Base-by-base conservation (phyloP, 2,888 invertebrate species). In the Axea sp. region DNA sequence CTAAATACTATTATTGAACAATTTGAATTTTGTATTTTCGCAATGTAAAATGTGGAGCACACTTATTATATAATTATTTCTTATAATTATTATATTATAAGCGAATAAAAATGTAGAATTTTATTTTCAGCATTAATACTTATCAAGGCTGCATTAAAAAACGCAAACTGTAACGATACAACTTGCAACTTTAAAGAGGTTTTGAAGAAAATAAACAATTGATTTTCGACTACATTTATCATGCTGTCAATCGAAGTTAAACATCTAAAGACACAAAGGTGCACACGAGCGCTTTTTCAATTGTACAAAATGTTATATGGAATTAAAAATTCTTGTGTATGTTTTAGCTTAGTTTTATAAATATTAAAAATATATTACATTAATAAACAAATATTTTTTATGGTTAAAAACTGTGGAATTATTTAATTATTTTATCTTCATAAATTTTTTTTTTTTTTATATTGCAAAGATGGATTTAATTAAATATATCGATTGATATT, bases 181-280 rank as follows among this genome's bases (percentile, higher is more conserved):
- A 55, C 39, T 39, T 55, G 39, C 30, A 39, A 55, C 39, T 55
- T 39, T 14, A 11, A 35, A 12, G 7, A 37, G 37, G 15, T 11
- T 0, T 7, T 4, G 6, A 6, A 39, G 11, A 24, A 28, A 39
- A 55, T 39, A 22, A 28, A 37, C 26, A 55, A 37, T 55, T 19
- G 30, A 39, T 55, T 55, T 55, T 55, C 37, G 5, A 55, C 30
- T 17, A 30, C 39, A 55, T 55, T 39, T 15, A 55, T 55, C 39
- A 55, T 17, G 26, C 39, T 53, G 37, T 39, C 53, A 28, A 35
- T 51, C 8, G 4, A 15, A 53, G 15, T 53, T 53, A 28, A 28
- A 11, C 12, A 19, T 22, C 15, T 1, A 9, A 11, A 4, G n/a
- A 9, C 11, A 0, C 24, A 37, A 26, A 39, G 37, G 24, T 37